Evolutionary conservation across 2,888 invertebrate genomes (phyloP).

Genomic region (Masnerella sp.): DNA sequence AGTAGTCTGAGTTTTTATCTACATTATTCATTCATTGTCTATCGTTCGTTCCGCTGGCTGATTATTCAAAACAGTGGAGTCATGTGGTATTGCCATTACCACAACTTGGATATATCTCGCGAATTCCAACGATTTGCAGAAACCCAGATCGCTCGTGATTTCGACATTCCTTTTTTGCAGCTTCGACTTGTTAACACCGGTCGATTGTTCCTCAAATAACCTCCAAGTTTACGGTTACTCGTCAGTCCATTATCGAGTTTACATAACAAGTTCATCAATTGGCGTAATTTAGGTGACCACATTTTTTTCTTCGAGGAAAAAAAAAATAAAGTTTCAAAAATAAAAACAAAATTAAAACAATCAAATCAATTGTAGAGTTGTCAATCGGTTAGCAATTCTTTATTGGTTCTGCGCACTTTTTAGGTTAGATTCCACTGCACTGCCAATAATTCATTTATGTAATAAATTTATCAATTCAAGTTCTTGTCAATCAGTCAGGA

Average conservation of each 20-base stretch:
- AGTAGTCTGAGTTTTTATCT: neutral
- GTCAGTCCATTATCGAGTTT: neutral
- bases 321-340: no score
- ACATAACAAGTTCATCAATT: neutral
- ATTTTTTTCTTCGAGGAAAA: neutral
- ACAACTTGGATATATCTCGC: no score
- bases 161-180: neutral
- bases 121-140: neutral
- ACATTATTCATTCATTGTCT: slow-evolving; percentile 3
- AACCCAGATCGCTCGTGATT: neutral
- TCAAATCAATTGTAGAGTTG: neutral
- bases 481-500: no score
- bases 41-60: slow-evolving; percentile 1
- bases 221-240: neutral
- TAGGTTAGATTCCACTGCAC: no score
- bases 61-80: neutral
- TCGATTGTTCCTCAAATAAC: neutral
- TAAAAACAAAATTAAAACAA: neutral
- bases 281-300: neutral
- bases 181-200: no score
- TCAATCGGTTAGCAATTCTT: no score
- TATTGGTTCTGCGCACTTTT: no score
- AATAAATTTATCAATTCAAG: no score
- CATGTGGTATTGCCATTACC: no score
- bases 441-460: no score